Evolutionary conservation across 2,113 vertebrate genomes (phyloP).

Genomic region (Ramphastos sulfuratus): DNA sequence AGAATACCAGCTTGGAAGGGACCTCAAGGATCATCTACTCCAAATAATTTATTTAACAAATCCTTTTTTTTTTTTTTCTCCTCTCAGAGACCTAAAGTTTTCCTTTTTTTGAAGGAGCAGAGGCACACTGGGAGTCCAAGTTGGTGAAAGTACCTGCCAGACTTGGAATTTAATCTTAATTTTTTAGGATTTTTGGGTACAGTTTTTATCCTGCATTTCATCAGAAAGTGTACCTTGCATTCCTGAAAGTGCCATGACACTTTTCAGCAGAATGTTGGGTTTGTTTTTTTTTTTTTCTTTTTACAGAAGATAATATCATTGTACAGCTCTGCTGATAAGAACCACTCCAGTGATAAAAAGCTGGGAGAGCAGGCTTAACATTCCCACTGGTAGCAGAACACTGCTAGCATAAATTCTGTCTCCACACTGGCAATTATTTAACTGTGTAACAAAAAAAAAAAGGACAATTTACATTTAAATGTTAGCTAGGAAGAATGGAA

Average conservation of each 20-base stretch:
- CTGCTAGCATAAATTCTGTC: background rate
- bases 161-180: background rate
- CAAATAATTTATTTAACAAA: background rate
- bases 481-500: background rate
- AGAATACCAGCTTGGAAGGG: no score
- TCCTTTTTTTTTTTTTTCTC: background rate
- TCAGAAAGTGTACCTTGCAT: background rate
- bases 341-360: background rate
- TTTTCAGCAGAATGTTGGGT: background rate
- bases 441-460: background rate
- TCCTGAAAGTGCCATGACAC: background rate
- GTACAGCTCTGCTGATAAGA: background rate
- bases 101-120: background rate
- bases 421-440: background rate
- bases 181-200: background rate
- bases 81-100: background rate
- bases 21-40: background rate
- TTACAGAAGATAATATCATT: background rate
- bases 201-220: background rate
- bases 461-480: background rate
- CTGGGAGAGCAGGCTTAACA: background rate
- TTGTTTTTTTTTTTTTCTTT: background rate
- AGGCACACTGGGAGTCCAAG: background rate
- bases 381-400: background rate
- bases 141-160: background rate